Base-by-base conservation (phyloP, 2,888 invertebrate genomes). In the Embidobia sp. region DNA sequence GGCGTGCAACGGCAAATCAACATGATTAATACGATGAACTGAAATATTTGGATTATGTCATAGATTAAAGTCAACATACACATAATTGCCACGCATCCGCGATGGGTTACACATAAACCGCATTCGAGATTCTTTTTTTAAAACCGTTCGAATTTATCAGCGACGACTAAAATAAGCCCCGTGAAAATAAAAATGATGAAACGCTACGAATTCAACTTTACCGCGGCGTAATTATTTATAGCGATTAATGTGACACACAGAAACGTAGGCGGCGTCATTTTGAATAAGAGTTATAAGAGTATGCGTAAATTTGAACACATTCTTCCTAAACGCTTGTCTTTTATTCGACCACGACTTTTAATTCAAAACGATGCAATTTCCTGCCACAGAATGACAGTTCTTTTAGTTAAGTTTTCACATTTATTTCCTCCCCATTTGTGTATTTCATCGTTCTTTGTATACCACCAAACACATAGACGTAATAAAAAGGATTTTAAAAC, bases 31-130 rank as follows among this genome's bases (percentile, higher is more conserved):
- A 66, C 44, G 27, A 40, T 31, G 27, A 40, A 27, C 48, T 35
- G 64, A 73, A 73, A 73, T 66, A 59, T 66, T 66, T 66, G 11
- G 72, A 63, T 63, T 44, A 48, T 55, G 63, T 55, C 35, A 53
- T 61, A 46, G 53, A 37, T 53, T 61, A 46, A 46, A 61, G 35
- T 70, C 61, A 37, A 46, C 61, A 37, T 37, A 61, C 49, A n/a
- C n/a, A n/a, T n/a, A 57, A 57, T 57, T 42, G 51, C 44, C 26
- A 8, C 8, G 35, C 27, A 37, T 61, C 49, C 37, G 19, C 49
- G 35, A 33, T 49, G 48, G 40, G 27, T 29, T 44, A 49, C 48
- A 48, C 55, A 61, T 61, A 61, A 61, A 61, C 61, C 61, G 48
- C 61, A 61, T 29, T 16, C 46, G 8, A 61, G 33, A 35, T 48